Evolutionary conservation across 1,140 invertebrate genomes (phyloP).

Genomic region (Sarcophaga bullata): DNA sequence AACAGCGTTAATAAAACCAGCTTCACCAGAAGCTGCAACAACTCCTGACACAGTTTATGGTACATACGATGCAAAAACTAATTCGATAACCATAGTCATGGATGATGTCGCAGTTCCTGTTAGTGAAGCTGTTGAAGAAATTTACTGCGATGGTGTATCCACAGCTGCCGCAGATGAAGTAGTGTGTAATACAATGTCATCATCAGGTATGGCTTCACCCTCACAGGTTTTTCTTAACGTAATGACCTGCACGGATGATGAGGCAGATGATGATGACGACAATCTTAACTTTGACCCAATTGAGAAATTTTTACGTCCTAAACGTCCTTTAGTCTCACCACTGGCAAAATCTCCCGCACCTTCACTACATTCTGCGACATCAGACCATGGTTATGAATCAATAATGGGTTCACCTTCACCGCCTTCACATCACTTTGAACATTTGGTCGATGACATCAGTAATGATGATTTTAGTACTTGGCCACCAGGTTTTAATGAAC

Average conservation of each 20-base stretch:
- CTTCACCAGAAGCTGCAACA: constrained; percentile 47
- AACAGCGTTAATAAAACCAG: constrained; percentile 43
- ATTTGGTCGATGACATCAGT: constrained; percentile 51
- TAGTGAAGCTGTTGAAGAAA: constrained; percentile 67
- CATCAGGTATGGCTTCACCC: constrained; percentile 51
- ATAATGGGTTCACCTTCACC: constrained; percentile 66
- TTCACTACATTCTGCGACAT: constrained; percentile 61
- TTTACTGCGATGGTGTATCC: constrained; percentile 56
- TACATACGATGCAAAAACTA: constrained; percentile 76
- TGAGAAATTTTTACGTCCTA: constrained; percentile 59
- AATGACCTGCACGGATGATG: constrained; percentile 66
- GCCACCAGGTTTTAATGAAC: constrained; percentile 59
- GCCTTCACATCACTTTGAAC: constrained; percentile 42
- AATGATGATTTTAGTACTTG: constrained; percentile 43
- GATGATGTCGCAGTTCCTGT: constrained; percentile 71
- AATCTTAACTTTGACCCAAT: constrained; percentile 65
- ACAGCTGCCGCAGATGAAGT: constrained; percentile 39
- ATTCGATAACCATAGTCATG: constrained; percentile 78
- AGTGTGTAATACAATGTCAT: not conserved
- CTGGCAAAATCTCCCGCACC: constrained; percentile 58
- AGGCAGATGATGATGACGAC: constrained; percentile 45
- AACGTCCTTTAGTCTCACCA: constrained; percentile 59
- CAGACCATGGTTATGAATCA: constrained; percentile 72
- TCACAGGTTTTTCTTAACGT: constrained; percentile 64
- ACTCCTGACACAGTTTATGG: constrained; percentile 74